These are phyloP conservation scores for Threskiornis aethiopicus DNA, from an alignment of 2,797 vertebrate species.

Conservation along the genomic window DNA sequence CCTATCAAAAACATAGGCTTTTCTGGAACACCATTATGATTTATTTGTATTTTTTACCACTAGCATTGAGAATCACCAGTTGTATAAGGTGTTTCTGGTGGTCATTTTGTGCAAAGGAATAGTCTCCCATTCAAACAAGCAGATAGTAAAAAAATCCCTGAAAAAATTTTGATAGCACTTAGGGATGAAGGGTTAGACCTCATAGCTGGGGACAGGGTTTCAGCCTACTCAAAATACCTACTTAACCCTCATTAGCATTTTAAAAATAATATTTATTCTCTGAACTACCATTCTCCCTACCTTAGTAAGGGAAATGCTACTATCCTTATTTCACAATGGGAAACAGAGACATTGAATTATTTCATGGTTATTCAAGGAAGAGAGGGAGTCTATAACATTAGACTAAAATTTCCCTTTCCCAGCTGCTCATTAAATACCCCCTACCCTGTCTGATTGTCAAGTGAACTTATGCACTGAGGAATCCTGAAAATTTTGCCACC, in stretches of 20 bases:
- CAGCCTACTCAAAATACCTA: background rate
- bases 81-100: background rate
- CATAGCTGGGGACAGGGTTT: background rate
- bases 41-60: background rate
- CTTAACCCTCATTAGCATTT: background rate
- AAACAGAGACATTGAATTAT: background rate
- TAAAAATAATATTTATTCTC: background rate
- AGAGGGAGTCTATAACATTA: background rate
- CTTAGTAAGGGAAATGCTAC: background rate
- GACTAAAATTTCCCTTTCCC: background rate
- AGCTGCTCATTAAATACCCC: background rate
- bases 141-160: background rate
- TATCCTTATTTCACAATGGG: background rate
- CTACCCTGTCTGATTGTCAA: background rate
- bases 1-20: background rate
- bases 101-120: background rate
- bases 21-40: background rate
- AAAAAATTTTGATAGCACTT: background rate
- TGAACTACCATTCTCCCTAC: background rate
- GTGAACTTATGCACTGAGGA: background rate
- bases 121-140: fast-evolving
- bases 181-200: background rate
- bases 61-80: background rate
- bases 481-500: background rate
- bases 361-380: background rate